These are phyloP conservation scores for Adelphocoris suturalis DNA, from an alignment of 2,888 invertebrate species.

Conservation along the genomic window DNA sequence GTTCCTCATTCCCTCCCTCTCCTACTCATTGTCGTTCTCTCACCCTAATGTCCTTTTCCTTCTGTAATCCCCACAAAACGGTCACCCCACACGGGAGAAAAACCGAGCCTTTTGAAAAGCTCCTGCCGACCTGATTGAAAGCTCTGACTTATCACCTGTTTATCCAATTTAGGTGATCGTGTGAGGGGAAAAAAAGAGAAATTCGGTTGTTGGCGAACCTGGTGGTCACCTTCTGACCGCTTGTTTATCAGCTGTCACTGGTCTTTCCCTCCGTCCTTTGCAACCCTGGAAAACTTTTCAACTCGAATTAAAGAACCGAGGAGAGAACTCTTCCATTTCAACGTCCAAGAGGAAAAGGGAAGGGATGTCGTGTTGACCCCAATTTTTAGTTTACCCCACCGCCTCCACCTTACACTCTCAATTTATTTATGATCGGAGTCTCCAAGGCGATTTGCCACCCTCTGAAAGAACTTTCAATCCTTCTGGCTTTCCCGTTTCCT, in stretches of 20 bases:
- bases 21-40: neutral
- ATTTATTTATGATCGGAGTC: conserved; percentile 62
- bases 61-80: neutral
- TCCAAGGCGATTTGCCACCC: conserved; percentile 56
- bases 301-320: conserved; percentile 33
- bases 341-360: conserved; percentile 26
- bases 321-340: conserved; percentile 46
- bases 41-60: neutral
- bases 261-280: neutral
- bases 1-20: no score
- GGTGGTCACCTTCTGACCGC: conserved; percentile 32
- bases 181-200: neutral
- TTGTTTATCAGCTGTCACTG: conserved; percentile 55
- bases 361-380: conserved; percentile 53
- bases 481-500: conserved; percentile 10
- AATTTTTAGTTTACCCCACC: conserved; percentile 29
- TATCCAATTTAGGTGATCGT: conserved; percentile 52
- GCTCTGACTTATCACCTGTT: conserved; percentile 61
- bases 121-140: conserved; percentile 17
- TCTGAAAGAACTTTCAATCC: conserved; percentile 63
- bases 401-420: neutral
- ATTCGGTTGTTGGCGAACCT: conserved; percentile 40
- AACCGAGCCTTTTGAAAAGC: neutral
- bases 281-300: conserved; percentile 51
- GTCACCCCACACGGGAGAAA: neutral